phyloP scores from a whole-genome alignment of 2,888 invertebrate species.

The Morpho achilles region DNA sequence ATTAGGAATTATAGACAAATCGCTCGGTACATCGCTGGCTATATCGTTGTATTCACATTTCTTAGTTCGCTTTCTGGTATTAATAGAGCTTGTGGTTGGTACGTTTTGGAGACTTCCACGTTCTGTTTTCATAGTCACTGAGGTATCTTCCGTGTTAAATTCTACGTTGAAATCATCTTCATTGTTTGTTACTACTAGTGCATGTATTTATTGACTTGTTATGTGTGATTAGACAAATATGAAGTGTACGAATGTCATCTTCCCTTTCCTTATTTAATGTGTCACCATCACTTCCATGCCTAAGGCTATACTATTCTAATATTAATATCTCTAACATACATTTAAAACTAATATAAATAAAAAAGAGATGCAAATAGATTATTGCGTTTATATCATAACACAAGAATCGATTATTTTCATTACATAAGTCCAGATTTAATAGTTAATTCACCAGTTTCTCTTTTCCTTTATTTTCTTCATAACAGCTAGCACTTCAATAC shows the following conservation, averaged over 20 bases:
- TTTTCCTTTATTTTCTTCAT: conserved; percentile 63
- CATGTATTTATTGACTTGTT: too few species aligned
- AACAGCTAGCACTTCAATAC: conserved; percentile 59
- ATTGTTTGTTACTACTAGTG: conserved; percentile 28
- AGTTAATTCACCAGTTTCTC: conserved; percentile 38
- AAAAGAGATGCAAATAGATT: too few species aligned
- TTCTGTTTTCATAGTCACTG: conserved; percentile 23
- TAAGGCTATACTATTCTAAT: too few species aligned
- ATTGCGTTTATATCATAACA: too few species aligned
- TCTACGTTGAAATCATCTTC: conserved; percentile 35
- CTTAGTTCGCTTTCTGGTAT: conserved; percentile 36
- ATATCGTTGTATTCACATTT: conserved; percentile 27
- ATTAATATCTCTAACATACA: too few species aligned
- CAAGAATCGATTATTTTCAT: too few species aligned
- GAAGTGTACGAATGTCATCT: too few species aligned
- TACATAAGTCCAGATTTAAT: too few species aligned
- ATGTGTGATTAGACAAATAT: too few species aligned
- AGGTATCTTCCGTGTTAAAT: conserved; percentile 25
- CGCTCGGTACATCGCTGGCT: background rate
- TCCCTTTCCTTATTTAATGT: too few species aligned
- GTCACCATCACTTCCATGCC: too few species aligned
- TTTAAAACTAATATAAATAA: too few species aligned
- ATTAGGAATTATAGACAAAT: background rate
- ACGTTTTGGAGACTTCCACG: conserved; percentile 24
- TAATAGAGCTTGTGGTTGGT: conserved; percentile 20